Evolutionary conservation across 2,113 vertebrate genomes (phyloP).

Genomic region (Ochotona curzoniae): DNA sequence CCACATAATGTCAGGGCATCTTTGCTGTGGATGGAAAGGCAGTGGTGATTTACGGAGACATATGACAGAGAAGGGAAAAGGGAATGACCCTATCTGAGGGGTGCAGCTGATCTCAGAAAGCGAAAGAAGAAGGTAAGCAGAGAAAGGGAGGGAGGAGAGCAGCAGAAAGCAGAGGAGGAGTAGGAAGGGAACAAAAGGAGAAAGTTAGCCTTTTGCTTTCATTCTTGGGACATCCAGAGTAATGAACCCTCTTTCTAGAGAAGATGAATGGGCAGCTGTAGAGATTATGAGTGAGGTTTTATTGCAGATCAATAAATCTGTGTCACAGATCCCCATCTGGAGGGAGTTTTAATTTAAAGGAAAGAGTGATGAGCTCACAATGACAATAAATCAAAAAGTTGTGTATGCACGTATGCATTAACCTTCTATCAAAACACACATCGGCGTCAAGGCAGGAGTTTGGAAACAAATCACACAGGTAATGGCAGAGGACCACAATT

Average conservation of each 20-base stretch:
- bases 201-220: constrained; percentile 82
- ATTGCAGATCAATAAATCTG: constrained; percentile 91
- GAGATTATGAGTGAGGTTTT: constrained; percentile 91
- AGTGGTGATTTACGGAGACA: neutral
- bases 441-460: constrained; percentile 35
- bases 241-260: constrained; percentile 85
- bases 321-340: constrained; percentile 89
- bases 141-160: constrained; percentile 30
- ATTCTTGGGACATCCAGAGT: constrained; percentile 86
- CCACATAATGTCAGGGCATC: neutral
- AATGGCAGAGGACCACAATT: constrained; percentile 62
- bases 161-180: constrained; percentile 56
- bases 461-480: constrained; percentile 73
- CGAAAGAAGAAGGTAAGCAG: neutral
- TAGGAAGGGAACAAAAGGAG: constrained; percentile 37
- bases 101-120: neutral
- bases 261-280: constrained; percentile 88
- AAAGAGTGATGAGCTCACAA: constrained; percentile 86
- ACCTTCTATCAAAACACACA: constrained; percentile 84
- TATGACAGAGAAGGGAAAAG: neutral
- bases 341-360: constrained; percentile 92
- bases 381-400: constrained; percentile 89
- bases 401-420: constrained; percentile 83
- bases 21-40: neutral
- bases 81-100: neutral